Evolutionary conservation across 2,113 vertebrate genomes (phyloP), one percentile per base, ranked within the genome.

Genomic region (Cheirogaleus medius): DNA sequence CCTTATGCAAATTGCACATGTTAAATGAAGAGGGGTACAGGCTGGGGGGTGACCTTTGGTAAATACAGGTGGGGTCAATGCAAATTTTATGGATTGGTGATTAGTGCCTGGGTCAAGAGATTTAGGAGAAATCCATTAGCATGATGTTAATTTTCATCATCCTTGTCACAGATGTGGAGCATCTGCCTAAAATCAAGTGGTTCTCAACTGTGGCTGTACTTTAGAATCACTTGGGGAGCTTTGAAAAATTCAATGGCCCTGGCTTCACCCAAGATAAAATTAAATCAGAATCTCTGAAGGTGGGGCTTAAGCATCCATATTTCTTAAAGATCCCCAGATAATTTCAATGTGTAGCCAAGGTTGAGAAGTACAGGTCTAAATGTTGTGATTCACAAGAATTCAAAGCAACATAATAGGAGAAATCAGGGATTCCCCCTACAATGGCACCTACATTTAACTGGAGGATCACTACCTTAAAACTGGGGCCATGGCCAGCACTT

Each of bases 61-160:
- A 94, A 96, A 91, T 47, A 97, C 18, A 97, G 81, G 87, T 91
- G 52, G 63, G 39, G 15, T 34, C 76, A 82, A 92, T 92, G 85
- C 15, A 66, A 68, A 97, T 95, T 78, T 60, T 74, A 42, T 94
- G 71, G 34, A 34, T 92, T 97, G 52, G 52, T 82, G 37, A 73
- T 95, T 69, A 95, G 39, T 92, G 63, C 52, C 81, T 52, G 27
- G 47, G 44, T 85, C 64, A 84, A 95, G 58, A 96, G 69, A 96
- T 92, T 90, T 92, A 83, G 73, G 78, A 83, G 32, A 37, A 80
- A 96, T 77, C 29, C 60, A 68, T 68, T 23, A 69, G 56, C 44
- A 39, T 34, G 60, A 77, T 68, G 17, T 90, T 56, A 60, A 82
- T 82, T 86, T 92, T 90, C 66, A 91, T 69, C 66, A 85, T 94